Evolutionary conservation across 2,797 vertebrate genomes (phyloP), one percentile per base, ranked within the genome.

Genomic region (Delichon dasypus): DNA sequence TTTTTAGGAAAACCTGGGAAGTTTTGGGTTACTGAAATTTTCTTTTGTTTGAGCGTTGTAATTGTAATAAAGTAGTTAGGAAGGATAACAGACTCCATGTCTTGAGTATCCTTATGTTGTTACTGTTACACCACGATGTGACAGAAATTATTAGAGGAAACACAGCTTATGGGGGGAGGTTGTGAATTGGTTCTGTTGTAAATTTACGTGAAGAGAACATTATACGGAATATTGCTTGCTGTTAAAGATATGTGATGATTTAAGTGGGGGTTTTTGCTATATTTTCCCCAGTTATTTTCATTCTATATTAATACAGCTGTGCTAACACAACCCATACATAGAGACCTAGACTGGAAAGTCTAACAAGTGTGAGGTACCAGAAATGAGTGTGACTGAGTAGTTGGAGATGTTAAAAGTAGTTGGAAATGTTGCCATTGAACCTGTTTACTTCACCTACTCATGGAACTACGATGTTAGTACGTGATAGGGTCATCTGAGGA

Each of bases 201-300:
- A 42, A 34, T 57, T 82, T 32, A 5, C 16, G 48, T 62, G 13
- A 82, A 38, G 16, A 50, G 30, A 54, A 10, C 4, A 5, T n/a
- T n/a, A n/a, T 23, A 16, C 2, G 38, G 58, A 82, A 54, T 53
- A 68, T 32, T 61, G 27, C 50, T 47, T 51, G 12, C 16, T 55
- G 18, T 51, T 71, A 26, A 76, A 90, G 17, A 7, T 44, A 22
- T 1, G 29, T 51, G 8, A 19, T 34, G 2, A 10, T 58, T 60
- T 83, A 73, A 8, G 50, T 57, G 42, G 2, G 11, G 0, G 2
- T 5, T 60, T 76, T 72, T n/a, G 5, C 7, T 30, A 0, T 55
- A 3, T 4, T 30, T 64, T 12, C 5, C 18, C 7, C 13, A 8
- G 0, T 75, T 82, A 54, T 17, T 81, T 88, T 85, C 65, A 50